Evolutionary conservation across 1,140 invertebrate genomes (phyloP).

Genomic region (Globodera ellingtonae): DNA sequence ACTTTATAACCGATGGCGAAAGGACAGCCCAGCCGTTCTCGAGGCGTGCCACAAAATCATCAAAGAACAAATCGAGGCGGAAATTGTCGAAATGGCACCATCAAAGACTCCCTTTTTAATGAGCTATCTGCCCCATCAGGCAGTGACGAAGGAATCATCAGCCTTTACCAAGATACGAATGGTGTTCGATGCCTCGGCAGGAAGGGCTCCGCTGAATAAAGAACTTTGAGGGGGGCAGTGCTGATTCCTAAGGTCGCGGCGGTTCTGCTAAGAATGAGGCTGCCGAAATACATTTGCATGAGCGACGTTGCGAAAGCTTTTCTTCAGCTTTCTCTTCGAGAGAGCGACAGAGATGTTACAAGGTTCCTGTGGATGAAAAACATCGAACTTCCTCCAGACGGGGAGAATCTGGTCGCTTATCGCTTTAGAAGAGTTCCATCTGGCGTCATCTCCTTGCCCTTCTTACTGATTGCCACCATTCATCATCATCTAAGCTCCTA

Average conservation of each 20-base stretch:
- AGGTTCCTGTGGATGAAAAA: constrained; percentile 47
- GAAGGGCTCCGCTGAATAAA: constrained; percentile 13
- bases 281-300: constrained; percentile 8
- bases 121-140: background rate
- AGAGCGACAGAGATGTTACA: constrained; percentile 36
- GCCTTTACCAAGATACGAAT: constrained; percentile 4
- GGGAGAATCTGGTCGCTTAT: constrained; percentile 31
- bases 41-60: too few species aligned
- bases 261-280: constrained; percentile 11
- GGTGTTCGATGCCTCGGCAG: constrained; percentile 2
- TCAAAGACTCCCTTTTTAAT: background rate
- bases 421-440: constrained; percentile 40
- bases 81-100: background rate
- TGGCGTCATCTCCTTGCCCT: constrained; percentile 29
- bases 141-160: background rate
- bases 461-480: constrained; percentile 34
- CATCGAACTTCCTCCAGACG: constrained; percentile 3
- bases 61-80: too few species aligned
- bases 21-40: too few species aligned
- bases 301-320: constrained; percentile 43
- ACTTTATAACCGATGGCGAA: too few species aligned
- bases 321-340: constrained; percentile 35
- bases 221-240: background rate
- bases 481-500: constrained; percentile 18
- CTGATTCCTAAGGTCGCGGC: background rate